phyloP scores from a whole-genome alignment of 2,888 invertebrate genomes.

The Lasioglossum lativentre region DNA sequence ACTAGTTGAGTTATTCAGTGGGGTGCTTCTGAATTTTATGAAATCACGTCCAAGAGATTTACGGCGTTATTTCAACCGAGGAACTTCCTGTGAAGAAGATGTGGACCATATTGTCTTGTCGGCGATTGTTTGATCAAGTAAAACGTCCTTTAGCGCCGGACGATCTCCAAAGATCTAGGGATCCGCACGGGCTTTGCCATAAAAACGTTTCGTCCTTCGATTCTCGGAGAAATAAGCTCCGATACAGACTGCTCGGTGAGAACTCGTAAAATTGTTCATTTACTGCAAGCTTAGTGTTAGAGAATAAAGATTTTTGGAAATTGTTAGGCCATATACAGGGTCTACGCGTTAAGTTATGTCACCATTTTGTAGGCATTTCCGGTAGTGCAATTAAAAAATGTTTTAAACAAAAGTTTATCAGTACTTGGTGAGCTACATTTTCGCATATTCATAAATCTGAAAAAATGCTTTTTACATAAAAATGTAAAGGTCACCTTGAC shows the following conservation, averaged over 20 bases:
- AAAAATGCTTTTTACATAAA: too few relatives aligned
- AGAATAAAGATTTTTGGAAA: background rate
- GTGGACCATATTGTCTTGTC: background rate
- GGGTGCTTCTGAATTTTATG: slow-evolving; percentile 65
- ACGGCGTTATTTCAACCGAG: slow-evolving; percentile 2
- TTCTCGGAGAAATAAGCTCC: background rate
- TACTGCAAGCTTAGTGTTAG: too few relatives aligned
- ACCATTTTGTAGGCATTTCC: too few relatives aligned
- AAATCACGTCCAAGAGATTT: slow-evolving; percentile 62
- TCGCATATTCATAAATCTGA: too few relatives aligned
- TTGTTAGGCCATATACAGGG: too few relatives aligned
- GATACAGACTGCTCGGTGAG: background rate
- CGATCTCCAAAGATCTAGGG: background rate
- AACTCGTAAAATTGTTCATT: background rate
- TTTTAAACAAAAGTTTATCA: too few relatives aligned
- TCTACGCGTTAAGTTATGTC: too few relatives aligned
- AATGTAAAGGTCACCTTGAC: too few relatives aligned
- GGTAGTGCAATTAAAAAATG: too few relatives aligned
- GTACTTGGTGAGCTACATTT: too few relatives aligned
- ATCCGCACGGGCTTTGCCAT: background rate
- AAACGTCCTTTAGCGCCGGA: slow-evolving; percentile 20
- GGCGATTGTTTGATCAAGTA: slow-evolving; percentile 50
- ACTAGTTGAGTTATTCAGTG: slow-evolving; percentile 61
- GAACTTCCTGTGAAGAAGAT: background rate
- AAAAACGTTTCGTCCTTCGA: background rate